Conservation (phyloP, 1,140 invertebrate genomes). For the Heliconius himera region DNA sequence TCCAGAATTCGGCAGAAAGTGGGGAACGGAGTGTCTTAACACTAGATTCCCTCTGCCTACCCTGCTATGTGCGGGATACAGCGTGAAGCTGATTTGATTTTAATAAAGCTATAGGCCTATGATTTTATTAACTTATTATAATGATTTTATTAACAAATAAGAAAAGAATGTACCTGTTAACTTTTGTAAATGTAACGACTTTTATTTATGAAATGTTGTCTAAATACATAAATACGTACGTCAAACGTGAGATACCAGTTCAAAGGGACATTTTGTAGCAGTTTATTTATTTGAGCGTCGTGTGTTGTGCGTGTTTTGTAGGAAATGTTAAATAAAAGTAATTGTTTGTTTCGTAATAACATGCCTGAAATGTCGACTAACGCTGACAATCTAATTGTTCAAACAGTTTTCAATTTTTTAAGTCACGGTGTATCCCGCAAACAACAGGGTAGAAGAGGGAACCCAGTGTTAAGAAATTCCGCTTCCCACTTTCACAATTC, state of each 20-base stretch:
- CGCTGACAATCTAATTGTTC: slow-evolving; percentile 55
- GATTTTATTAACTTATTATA: neutral
- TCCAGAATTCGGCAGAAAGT: no score
- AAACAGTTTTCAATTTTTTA: neutral
- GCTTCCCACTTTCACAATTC: no score
- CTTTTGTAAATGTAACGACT: neutral
- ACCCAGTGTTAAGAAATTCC: no score
- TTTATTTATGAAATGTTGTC: slow-evolving; percentile 1
- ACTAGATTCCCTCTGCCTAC: no score
- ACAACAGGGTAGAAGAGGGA: no score
- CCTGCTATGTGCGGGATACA: no score
- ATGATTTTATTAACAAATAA: no score
- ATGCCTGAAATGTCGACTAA: slow-evolving; percentile 29
- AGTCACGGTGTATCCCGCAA: neutral
- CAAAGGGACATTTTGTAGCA: neutral
- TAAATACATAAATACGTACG: neutral
- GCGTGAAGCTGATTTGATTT: no score
- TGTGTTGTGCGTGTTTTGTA: slow-evolving; percentile 30
- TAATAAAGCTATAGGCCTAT: neutral
- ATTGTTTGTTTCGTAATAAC: slow-evolving; percentile 53
- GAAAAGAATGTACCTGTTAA: neutral
- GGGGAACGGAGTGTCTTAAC: no score
- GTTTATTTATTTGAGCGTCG: slow-evolving; percentile 35
- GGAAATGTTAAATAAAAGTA: slow-evolving; percentile 52
- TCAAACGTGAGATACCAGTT: neutral